Percentiles rank a stretch among this genome's conserved stretches.
Evolutionary conservation across 2,888 invertebrate genomes (phyloP).

Genomic region (Diarsia dahlii): DNA sequence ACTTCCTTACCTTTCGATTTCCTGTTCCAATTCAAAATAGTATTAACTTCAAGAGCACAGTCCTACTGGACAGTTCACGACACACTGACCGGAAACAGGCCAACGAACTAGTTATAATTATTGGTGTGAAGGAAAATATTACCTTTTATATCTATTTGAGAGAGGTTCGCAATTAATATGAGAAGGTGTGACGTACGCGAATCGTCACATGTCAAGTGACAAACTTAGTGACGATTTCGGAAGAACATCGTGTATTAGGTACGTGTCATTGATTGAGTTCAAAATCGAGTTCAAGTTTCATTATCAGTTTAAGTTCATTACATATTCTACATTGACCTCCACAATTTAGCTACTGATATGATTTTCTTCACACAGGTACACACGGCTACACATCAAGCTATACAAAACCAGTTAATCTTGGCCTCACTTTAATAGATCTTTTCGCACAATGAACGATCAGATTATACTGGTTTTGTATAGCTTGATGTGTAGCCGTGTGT

Average conservation of each 20-base stretch:
- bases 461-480: too few species aligned
- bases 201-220: background rate
- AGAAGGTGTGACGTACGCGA: constrained; percentile 8
- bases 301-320: too few species aligned
- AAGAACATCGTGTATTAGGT: too few species aligned
- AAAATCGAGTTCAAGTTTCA: too few species aligned
- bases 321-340: background rate
- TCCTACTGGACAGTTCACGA: background rate
- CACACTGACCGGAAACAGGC: constrained; percentile 23
- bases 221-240: background rate
- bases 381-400: too few species aligned
- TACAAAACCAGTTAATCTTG: too few species aligned
- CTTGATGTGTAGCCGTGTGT: too few species aligned
- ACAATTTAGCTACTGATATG: background rate
- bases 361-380: too few species aligned
- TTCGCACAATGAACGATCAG: too few species aligned
- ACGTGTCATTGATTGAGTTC: background rate
- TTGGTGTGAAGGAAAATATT: constrained; percentile 33
- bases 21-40: background rate
- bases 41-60: constrained; percentile 14
- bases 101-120: constrained; percentile 4
- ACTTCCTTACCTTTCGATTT: constrained; percentile 14
- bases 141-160: constrained; percentile 21
- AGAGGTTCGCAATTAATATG: background rate
- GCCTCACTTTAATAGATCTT: too few species aligned